Percentiles rank a stretch among this genome's conserved stretches.
Conservation (phyloP, 2,888 invertebrate species). For the Neoitamus cyanurus region DNA sequence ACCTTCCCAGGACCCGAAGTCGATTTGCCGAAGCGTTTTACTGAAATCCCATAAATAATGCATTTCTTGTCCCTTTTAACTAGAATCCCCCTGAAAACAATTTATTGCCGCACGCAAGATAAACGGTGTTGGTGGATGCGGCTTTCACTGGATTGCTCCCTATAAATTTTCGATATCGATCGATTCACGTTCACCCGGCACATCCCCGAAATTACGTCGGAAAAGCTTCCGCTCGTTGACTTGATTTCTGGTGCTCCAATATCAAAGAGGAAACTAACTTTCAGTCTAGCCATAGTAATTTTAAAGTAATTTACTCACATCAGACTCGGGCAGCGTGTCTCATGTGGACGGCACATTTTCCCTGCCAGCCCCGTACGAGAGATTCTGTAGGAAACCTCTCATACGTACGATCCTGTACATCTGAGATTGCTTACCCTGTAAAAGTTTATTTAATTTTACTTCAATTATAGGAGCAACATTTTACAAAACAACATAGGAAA, state of each 20-base stretch:
- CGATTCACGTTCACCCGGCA: neutral
- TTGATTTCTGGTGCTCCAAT: neutral
- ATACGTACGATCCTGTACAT: too few relatives aligned
- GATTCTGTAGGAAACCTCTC: too few relatives aligned
- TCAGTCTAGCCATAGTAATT: slow-evolving; percentile 10
- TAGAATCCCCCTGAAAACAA: neutral
- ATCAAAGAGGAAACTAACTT: neutral
- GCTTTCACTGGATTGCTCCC: neutral
- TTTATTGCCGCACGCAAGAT: neutral
- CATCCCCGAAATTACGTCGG: neutral
- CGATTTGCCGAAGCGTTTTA: neutral
- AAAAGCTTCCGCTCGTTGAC: neutral
- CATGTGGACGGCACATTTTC: neutral
- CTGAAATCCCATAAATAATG: neutral
- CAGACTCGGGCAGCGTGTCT: neutral
- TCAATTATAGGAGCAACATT: too few relatives aligned
- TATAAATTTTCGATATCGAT: neutral
- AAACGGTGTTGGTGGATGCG: neutral
- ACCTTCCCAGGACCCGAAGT: neutral
- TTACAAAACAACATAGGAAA: too few relatives aligned
- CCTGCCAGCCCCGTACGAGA: too few relatives aligned
- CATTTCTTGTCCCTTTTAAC: slow-evolving; percentile 9
- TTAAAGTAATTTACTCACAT: neutral
- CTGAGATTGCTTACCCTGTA: too few relatives aligned
- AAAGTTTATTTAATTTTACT: too few relatives aligned